Base-by-base conservation (phyloP, 2,888 invertebrate genomes). In the Meloe dianella region DNA sequence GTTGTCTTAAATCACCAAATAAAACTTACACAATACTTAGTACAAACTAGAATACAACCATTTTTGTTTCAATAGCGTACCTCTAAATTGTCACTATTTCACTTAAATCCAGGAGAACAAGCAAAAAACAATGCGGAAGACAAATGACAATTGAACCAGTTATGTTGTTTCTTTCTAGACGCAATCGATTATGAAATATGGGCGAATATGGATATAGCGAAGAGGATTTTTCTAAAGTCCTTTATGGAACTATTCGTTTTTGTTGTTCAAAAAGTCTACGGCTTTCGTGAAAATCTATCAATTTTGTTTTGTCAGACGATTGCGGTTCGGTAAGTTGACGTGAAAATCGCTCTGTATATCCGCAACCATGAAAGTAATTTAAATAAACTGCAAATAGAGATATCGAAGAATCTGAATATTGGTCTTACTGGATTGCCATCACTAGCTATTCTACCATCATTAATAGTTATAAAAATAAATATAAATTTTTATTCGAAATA, bases 371-470 rank as follows among this genome's bases (percentile, higher is more conserved):
- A 68, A 74, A 76, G 79, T 82, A 82, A 82, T 81, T 81, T 81
- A 80, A 81, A 82, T 79, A 82, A 81, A 82, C 81, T 82, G 82
- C 81, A 82, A 81, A 82, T 82, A 80, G 81, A 80, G 79, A 80
- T 79, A 74, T 77, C 74, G 74, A 70, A 69, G 75, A 72, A 69
- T 70, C 61, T 51, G 64, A 63, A 58, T 65, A 61, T 61, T n/a
- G 58, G 68, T 56, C 47, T 20, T 51, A 22, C 41, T 14, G 35
- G 35, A 35, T 41, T 5, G 41, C 14, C 35, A 35, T 17, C 17
- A 7, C 5, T 17, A 51, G 9, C 3, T 51, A 51, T 20, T 51
- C 47, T 20, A 10, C 47, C 14, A 38, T 38, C 8, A 38, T 38
- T 38, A 5, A 38, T 38, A 5, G 8, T 14, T 14, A 12, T 38